Conservation (phyloP, 2,888 invertebrate genomes). For the Terebella lapidaria region DNA sequence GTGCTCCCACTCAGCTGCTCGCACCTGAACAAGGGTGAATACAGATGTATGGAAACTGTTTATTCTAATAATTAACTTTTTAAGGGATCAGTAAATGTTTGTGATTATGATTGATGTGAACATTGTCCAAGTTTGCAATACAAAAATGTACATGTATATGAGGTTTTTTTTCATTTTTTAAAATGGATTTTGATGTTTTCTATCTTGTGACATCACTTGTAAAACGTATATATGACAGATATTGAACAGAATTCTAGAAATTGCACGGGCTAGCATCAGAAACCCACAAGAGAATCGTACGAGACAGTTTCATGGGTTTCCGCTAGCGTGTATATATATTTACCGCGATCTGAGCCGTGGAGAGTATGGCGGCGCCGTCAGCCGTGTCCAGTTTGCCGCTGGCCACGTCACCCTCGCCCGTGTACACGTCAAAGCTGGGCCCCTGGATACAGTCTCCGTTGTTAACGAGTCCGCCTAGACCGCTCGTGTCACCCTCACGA, state of each 20-base stretch:
- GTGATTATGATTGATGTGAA: too few relatives aligned
- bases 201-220: background rate
- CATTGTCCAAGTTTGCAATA: too few relatives aligned
- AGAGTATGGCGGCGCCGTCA: background rate
- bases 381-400: background rate
- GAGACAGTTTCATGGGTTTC: too few relatives aligned
- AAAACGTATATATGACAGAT: background rate
- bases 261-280: too few relatives aligned
- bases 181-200: background rate
- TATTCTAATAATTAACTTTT: too few relatives aligned
- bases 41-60: too few relatives aligned
- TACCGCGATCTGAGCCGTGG: background rate
- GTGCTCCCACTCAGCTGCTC: constrained; percentile 4
- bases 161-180: too few relatives aligned
- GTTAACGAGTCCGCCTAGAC: constrained; percentile 1
- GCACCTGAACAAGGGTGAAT: too few relatives aligned
- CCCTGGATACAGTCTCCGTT: constrained; percentile 2
- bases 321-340: background rate
- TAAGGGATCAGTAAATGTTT: too few relatives aligned
- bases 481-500: background rate
- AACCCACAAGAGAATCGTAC: too few relatives aligned
- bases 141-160: too few relatives aligned
- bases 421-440: background rate
- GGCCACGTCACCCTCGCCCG: background rate
- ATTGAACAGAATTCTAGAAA: too few relatives aligned